Base-by-base conservation (phyloP, 2,888 invertebrate species). In the Nysson spinosus region DNA sequence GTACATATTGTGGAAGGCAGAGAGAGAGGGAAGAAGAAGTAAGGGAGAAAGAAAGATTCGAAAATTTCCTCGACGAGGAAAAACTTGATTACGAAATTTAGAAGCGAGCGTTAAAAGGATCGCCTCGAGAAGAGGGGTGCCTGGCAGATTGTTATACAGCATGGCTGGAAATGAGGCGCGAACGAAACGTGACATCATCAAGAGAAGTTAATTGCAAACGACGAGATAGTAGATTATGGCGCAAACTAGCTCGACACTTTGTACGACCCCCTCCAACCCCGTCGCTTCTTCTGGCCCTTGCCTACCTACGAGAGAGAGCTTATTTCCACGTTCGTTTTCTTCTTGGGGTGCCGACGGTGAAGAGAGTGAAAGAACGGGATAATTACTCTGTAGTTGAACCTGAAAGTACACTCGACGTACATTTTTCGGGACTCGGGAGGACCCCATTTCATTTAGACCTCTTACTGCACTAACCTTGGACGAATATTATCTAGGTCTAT, bases 21-120 rank as follows among this genome's bases (percentile, higher is more conserved):
- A 34, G 42, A 35, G 43, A 50, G 55, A 49, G 56, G 19, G 22
- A 30, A 6, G 35, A 11, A 7, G 28, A 30, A 43, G 26, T 37
- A 42, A 62, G 57, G 40, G 62, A 60, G 40, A 60, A 72, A 56
- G 75, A 73, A 75, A 77, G 77, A 81, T 79, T 82, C 75, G 75
- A 70, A 78, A 80, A 82, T 84, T 81, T 81, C 76, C 76, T 80
- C 78, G 72, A 70, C 75, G 72, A 76, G 78, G 80, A 84, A 83
- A 83, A 84, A 85, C 82, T 82, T 81, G 82, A 84, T 84, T 85
- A 84, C 79, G 70, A 81, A 83, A 84, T 83, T 84, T 83, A 78
- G 76, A 80, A 78, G 80, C 79, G 69, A 69, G 72, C 80, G 83
- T 80, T 81, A 79, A 82, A 83, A 81, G 82, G 80, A 82, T 82